Conservation (phyloP, 2,888 invertebrate genomes). For the Odiellus spinosus region DNA sequence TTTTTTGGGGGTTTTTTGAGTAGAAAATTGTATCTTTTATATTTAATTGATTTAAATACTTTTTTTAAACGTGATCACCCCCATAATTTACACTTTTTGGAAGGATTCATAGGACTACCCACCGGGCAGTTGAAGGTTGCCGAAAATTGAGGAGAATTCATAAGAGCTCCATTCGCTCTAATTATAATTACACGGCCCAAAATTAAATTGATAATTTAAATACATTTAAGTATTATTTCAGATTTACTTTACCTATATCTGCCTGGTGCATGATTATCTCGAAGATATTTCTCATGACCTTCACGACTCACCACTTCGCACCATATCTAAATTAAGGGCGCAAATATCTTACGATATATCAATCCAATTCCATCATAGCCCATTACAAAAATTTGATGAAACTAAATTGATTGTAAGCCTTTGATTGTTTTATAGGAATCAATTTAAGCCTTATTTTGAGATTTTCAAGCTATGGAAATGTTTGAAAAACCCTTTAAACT, state of each 20-base stretch:
- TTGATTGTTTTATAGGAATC: no score
- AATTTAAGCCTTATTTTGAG: no score
- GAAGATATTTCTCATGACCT: slow-evolving; percentile 28
- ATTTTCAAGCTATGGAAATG: no score
- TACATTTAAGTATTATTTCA: no score
- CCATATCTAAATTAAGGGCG: slow-evolving; percentile 25
- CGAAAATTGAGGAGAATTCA: slow-evolving; percentile 18
- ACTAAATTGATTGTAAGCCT: no score
- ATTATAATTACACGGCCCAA: no score
- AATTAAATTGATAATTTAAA: no score
- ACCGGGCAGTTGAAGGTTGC: slow-evolving; percentile 17
- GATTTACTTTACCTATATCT: slow-evolving; percentile 22
- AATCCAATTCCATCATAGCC: no score
- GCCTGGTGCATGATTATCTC: slow-evolving; percentile 30
- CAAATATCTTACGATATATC: neutral
- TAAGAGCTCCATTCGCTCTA: slow-evolving; percentile 14
- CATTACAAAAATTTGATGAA: no score
- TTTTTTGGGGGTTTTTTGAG: no score
- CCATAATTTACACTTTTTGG: slow-evolving; percentile 19
- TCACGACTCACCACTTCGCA: slow-evolving; percentile 30
- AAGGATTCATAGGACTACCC: slow-evolving; percentile 19
- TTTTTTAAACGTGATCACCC: slow-evolving; percentile 4
- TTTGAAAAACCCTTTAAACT: no score
- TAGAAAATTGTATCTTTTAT: no score
- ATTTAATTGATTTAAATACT: neutral